These are phyloP conservation scores for Erythrolamprus reginae DNA, from an alignment of 2,113 vertebrate species.

Conservation along the genomic window DNA sequence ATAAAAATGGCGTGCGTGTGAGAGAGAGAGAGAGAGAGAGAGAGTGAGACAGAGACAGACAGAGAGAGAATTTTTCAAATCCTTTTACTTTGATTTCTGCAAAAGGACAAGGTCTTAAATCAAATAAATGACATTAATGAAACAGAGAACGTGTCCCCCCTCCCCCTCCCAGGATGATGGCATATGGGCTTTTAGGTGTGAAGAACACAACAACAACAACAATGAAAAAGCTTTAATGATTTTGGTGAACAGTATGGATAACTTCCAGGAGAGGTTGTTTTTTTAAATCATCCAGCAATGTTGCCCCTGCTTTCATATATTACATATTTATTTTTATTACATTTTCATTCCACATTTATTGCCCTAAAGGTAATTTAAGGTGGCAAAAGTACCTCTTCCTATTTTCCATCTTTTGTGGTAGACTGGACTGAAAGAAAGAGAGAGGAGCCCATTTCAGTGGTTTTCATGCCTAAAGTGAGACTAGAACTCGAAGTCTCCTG, in stretches of 20 bases:
- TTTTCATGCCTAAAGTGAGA: background rate
- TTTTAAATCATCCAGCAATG: background rate
- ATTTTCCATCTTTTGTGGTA: background rate
- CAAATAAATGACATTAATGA: background rate
- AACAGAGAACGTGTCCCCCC: fast-evolving
- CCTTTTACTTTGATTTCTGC: background rate
- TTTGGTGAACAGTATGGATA: background rate
- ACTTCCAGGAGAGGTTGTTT: background rate
- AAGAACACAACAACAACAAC: background rate
- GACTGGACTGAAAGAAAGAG: background rate
- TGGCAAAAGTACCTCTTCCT: background rate
- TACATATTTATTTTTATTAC: background rate
- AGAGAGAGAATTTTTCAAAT: background rate
- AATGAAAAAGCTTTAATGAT: background rate
- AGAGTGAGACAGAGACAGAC: background rate
- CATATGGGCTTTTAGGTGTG: background rate
- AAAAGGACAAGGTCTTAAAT: background rate
- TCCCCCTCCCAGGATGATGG: background rate
- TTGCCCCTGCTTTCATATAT: background rate
- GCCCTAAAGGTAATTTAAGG: background rate
- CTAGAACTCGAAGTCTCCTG: background rate
- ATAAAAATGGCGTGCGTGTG: background rate
- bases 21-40: background rate
- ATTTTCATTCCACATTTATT: background rate
- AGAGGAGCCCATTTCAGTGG: background rate